Evolutionary conservation across 2,797 vertebrate genomes (phyloP).

Genomic region (Xenentodon cancila): DNA sequence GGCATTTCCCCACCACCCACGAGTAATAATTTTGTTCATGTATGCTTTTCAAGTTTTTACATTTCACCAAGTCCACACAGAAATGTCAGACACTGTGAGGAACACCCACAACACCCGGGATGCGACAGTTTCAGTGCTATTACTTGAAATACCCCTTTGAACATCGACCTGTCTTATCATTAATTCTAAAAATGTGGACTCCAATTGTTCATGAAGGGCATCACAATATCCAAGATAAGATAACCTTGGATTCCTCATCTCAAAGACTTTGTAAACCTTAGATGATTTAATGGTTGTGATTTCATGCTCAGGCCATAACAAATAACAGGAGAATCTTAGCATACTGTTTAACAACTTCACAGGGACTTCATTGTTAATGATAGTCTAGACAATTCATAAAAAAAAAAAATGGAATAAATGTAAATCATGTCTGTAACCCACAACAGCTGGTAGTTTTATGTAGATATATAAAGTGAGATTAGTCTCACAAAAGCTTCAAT

Average conservation of each 20-base stretch:
- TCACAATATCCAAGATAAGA: slow-evolving; percentile 1
- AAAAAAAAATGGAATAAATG: too few species aligned
- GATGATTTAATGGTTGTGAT: slow-evolving; percentile 23
- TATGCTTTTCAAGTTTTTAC: slow-evolving; percentile 50
- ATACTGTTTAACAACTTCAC: background rate
- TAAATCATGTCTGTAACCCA: slow-evolving; percentile 20
- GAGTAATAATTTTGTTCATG: slow-evolving; percentile 44
- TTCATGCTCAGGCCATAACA: slow-evolving; percentile 26
- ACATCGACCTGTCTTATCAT: background rate
- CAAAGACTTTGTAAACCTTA: background rate
- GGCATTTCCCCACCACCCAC: slow-evolving; percentile 27
- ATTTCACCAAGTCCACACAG: slow-evolving; percentile 46
- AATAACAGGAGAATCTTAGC: slow-evolving; percentile 4
- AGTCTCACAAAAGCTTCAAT: slow-evolving; percentile 31
- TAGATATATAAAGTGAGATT: slow-evolving; percentile 57
- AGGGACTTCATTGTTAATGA: too few species aligned
- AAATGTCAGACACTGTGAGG: slow-evolving; percentile 51
- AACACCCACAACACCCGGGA: slow-evolving; percentile 11
- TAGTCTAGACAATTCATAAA: too few species aligned
- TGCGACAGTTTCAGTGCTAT: slow-evolving; percentile 6
- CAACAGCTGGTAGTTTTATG: slow-evolving; percentile 58
- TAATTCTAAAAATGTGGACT: background rate
- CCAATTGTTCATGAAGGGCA: slow-evolving; percentile 12
- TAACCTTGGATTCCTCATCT: background rate
- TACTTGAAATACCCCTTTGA: slow-evolving; percentile 21